Percentiles rank a stretch among this genome's conserved stretches.
Evolutionary conservation across 2,888 invertebrate genomes (phyloP).

Genomic region (Pristionchus fissidentatus): DNA sequence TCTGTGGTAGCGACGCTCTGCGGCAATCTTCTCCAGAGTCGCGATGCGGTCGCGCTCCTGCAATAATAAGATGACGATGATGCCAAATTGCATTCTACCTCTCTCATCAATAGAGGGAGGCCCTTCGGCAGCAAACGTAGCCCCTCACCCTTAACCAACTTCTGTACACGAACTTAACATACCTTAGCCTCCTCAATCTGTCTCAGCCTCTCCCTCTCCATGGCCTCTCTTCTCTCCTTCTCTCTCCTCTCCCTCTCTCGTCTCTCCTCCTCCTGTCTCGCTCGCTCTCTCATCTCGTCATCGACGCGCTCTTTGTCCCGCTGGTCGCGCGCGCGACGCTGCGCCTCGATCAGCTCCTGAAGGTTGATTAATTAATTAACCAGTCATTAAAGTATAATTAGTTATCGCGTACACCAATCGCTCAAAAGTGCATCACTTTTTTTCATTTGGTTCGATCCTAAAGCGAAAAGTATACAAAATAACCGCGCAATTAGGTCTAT

Average conservation of each 20-base stretch:
- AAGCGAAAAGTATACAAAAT: conserved; percentile 46
- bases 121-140: neutral
- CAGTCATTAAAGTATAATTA: neutral
- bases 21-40: conserved; percentile 1
- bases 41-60: conserved; percentile 52
- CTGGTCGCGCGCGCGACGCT: conserved; percentile 49
- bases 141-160: too few species aligned
- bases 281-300: conserved; percentile 66
- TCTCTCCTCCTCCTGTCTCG: conserved; percentile 69
- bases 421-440: too few species aligned
- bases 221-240: conserved; percentile 65
- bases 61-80: neutral
- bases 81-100: too few species aligned
- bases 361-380: neutral
- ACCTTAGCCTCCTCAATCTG: conserved; percentile 52
- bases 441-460: too few species aligned
- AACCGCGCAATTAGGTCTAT: neutral
- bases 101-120: neutral
- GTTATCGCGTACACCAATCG: too few species aligned
- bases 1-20: neutral
- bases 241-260: conserved; percentile 68
- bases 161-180: neutral
- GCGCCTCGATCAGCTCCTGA: conserved; percentile 70
- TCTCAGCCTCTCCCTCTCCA: conserved; percentile 68
- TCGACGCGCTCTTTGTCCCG: conserved; percentile 56